Percentiles rank a stretch among this genome's conserved stretches.
phyloP scores from a whole-genome alignment of 2,797 vertebrate species.

The Lagorchestes hirsutus region DNA sequence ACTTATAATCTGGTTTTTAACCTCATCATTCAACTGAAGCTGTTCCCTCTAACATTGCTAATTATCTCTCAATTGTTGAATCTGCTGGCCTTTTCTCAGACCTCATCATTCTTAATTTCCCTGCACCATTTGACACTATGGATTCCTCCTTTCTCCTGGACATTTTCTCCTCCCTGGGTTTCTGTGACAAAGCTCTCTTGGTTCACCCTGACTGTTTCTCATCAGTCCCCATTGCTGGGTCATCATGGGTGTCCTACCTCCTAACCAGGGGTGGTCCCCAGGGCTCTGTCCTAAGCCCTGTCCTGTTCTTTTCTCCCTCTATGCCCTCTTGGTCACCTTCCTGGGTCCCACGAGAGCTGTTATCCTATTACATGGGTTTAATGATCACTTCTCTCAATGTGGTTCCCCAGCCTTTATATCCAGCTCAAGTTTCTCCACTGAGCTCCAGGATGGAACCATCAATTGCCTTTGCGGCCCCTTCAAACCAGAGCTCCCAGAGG shows the following conservation, averaged over 20 bases:
- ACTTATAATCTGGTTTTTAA: neutral
- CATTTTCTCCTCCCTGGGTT: neutral
- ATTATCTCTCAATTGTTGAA: neutral
- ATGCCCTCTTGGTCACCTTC: neutral
- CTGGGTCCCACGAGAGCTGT: neutral
- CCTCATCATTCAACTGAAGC: neutral
- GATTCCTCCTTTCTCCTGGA: neutral
- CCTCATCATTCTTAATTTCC: neutral
- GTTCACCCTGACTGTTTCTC: neutral
- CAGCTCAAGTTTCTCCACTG: neutral
- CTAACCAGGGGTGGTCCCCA: neutral
- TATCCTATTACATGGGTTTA: neutral
- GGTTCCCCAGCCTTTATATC: neutral
- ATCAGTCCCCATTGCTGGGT: neutral
- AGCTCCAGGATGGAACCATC: neutral
- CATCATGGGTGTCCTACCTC: neutral
- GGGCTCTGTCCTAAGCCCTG: neutral
- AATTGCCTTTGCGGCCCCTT: neutral
- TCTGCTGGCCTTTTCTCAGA: neutral
- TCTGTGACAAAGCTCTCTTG: neutral
- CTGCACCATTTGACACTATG: neutral
- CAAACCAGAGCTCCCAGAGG: neutral
- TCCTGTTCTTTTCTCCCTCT: neutral
- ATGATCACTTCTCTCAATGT: neutral
- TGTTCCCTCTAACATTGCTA: neutral